Percentiles rank a stretch among this genome's conserved stretches.
Evolutionary conservation across 2,797 vertebrate species (phyloP).

Genomic region (Pipistrellus pipistrellus): DNA sequence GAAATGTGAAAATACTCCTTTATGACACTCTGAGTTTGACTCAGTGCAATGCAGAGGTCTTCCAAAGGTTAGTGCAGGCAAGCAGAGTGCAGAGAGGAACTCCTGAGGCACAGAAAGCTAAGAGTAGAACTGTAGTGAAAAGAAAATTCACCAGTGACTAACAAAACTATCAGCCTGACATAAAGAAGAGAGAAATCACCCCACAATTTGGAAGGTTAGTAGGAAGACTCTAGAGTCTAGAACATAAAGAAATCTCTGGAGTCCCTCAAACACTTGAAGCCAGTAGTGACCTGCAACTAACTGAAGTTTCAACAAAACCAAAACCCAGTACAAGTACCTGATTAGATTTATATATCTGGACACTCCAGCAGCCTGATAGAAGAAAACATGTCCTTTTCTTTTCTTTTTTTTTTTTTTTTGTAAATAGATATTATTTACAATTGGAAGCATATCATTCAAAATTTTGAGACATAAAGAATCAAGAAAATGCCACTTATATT

Average conservation of each 20-base stretch:
- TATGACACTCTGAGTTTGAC: not conserved
- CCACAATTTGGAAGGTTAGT: not conserved
- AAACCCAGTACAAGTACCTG: not conserved
- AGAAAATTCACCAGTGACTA: not conserved
- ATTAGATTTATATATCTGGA: not conserved
- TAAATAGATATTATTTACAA: not conserved
- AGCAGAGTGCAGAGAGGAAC: not conserved
- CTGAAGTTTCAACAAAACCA: not conserved
- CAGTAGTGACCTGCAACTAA: not conserved
- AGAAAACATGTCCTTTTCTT: not conserved
- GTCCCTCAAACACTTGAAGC: not conserved
- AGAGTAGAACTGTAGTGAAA: not conserved
- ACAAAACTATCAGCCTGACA: not conserved
- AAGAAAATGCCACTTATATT: slow-evolving; percentile 9
- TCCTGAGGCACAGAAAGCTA: not conserved
- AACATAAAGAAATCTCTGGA: not conserved
- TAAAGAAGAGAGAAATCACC: not conserved
- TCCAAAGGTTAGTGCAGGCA: not conserved
- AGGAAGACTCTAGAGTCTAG: not conserved
- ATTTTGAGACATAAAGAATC: not conserved
- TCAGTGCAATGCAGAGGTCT: not conserved
- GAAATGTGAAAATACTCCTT: not conserved
- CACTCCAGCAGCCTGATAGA: not conserved
- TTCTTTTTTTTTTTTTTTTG: not conserved
- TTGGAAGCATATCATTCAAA: not conserved